These are phyloP conservation scores for Pogonus chalceus DNA, from an alignment of 1,140 invertebrate genomes.

Conservation along the genomic window DNA sequence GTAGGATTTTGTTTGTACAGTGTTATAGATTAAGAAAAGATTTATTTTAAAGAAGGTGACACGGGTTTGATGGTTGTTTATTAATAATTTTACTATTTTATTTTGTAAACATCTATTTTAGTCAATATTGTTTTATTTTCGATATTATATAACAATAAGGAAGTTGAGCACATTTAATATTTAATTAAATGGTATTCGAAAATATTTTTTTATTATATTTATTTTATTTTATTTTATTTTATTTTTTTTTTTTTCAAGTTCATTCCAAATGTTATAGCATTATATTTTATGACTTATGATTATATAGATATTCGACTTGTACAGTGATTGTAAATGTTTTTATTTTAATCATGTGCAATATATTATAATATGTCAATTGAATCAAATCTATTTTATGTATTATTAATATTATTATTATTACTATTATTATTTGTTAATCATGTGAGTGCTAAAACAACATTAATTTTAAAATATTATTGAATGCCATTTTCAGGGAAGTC, in stretches of 20 bases:
- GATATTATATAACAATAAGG: conserved; percentile 9
- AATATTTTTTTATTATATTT: conserved; percentile 13
- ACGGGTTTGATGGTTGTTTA: conserved; percentile 1
- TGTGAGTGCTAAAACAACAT: not conserved
- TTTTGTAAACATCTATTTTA: conserved; percentile 9
- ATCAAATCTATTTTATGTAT: conserved; percentile 6
- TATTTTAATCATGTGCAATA: no score
- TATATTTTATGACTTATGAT: no score
- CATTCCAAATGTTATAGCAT: conserved; percentile 9
- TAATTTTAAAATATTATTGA: conserved; percentile 7
- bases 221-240: no score
- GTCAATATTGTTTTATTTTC: conserved; percentile 11
- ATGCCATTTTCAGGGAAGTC: conserved; percentile 6
- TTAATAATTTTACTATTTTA: conserved; percentile 6
- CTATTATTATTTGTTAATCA: conserved; percentile 3
- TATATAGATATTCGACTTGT: no score
- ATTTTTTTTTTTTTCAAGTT: conserved; percentile 7
- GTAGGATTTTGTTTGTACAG: conserved; percentile 20
- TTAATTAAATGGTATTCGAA: conserved; percentile 2
- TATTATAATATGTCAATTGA: no score
- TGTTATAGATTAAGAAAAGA: conserved; percentile 20
- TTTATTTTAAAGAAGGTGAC: not conserved
- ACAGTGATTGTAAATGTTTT: no score
- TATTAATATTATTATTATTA: conserved; percentile 10
- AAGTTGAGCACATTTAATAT: not conserved